These are phyloP conservation scores for Apus apus DNA, from an alignment of 2,113 vertebrate genomes.

Conservation along the genomic window DNA sequence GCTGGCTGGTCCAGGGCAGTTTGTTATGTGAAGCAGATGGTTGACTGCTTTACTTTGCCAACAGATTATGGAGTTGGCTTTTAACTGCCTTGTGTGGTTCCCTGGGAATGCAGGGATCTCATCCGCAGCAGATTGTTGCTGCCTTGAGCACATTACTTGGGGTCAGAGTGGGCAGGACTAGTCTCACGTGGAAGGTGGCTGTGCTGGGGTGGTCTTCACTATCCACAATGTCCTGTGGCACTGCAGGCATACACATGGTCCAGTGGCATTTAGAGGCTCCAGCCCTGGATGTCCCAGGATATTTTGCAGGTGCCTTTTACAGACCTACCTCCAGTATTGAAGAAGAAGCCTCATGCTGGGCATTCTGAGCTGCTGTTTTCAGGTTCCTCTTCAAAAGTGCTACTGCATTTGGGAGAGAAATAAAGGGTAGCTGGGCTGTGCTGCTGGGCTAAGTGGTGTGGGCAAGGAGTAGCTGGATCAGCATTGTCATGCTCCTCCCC, in stretches of 20 bases:
- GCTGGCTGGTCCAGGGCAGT: background rate
- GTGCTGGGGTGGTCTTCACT: background rate
- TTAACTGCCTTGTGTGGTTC: background rate
- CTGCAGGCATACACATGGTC: background rate
- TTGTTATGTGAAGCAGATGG: conserved; percentile 35
- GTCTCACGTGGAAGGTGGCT: fast-evolving
- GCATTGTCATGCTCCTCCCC: background rate
- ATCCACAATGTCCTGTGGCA: fast-evolving
- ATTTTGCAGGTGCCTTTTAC: background rate
- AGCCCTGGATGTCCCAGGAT: background rate
- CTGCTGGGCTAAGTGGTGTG: background rate
- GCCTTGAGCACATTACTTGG: fast-evolving
- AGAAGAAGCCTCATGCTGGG: background rate
- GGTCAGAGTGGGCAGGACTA: background rate
- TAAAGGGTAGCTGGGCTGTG: background rate
- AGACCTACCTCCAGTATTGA: background rate
- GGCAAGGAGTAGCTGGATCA: fast-evolving
- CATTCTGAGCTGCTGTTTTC: background rate
- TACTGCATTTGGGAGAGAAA: background rate
- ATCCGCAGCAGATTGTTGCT: fast-evolving
- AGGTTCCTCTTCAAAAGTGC: background rate
- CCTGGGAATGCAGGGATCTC: background rate
- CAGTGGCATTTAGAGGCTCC: background rate
- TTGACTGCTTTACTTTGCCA: conserved; percentile 9
- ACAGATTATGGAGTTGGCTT: background rate